phyloP scores from a whole-genome alignment of 2,113 vertebrate species.

The Callospermophilus lateralis region DNA sequence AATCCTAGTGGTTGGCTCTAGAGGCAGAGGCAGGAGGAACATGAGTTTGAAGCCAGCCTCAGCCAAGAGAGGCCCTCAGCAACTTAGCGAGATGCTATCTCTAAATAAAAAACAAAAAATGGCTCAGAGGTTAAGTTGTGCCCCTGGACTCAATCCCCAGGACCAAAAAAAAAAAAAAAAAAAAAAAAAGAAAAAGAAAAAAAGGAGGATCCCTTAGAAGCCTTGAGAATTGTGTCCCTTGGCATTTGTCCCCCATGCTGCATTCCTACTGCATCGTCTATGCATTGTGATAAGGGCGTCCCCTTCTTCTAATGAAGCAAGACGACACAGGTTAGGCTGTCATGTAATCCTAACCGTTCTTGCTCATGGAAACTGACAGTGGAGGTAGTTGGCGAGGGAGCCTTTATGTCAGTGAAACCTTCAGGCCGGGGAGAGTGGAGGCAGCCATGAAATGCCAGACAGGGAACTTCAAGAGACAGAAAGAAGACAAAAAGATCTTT shows the following conservation, averaged over 20 bases:
- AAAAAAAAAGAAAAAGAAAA: rapidly evolving
- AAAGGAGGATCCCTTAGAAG: background rate
- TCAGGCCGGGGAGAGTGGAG: background rate
- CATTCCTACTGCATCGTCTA: rapidly evolving
- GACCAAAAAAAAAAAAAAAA: too few relatives aligned
- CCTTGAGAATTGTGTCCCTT: background rate
- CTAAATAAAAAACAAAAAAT: too few relatives aligned
- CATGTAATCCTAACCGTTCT: background rate
- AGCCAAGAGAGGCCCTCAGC: too few relatives aligned
- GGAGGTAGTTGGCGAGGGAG: background rate
- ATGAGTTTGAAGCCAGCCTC: too few relatives aligned
- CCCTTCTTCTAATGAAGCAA: rapidly evolving
- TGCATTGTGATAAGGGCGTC: rapidly evolving
- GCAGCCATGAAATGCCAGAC: background rate
- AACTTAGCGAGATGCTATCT: too few relatives aligned
- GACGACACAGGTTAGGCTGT: background rate
- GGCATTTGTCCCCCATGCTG: rapidly evolving
- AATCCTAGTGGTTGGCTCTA: too few relatives aligned
- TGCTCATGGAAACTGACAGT: background rate
- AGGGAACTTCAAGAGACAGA: background rate
- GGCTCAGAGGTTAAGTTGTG: too few relatives aligned
- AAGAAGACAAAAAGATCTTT: background rate
- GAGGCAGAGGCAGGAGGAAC: too few relatives aligned
- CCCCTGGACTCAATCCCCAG: too few relatives aligned
- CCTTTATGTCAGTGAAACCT: background rate